Evolutionary conservation across 2,113 vertebrate species (phyloP), one percentile per base, ranked within the genome.

Genomic region (Cathartes aura): DNA sequence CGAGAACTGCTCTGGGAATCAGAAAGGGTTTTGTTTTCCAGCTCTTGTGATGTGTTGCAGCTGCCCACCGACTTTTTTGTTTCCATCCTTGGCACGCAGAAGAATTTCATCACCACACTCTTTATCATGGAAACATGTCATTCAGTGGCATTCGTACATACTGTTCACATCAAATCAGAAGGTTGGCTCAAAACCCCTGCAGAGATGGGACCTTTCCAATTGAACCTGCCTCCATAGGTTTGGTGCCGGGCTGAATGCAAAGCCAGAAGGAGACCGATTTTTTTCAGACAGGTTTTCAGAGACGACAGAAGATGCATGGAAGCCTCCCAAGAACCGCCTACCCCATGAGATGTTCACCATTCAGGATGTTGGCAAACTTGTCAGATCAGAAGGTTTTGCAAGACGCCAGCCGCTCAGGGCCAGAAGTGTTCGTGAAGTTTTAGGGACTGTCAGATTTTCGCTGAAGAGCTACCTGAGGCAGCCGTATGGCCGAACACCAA

Each of bases 71-170:
- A 94, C 91, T 96, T 97, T 97, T 97, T 97, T 97, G 97, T 97
- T 96, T 97, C 96, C 87, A 93, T 93, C 82, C 93, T 94, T 96
- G 95, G 96, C 95, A 94, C 19, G 1, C 64, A 55, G 81, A 52
- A 85, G 93, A 66, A 96, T 96, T 96, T 97, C 97, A 96, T 96
- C 96, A 96, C 94, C 91, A 96, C 80, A 58, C 56, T 96, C 96
- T 97, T 96, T 96, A 97, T 97, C 93, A 93, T 91, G 93, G 94
- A 96, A 97, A 96, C 95, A 97, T 97, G 95, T 96, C 91, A 96
- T 90, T 95, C 95, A 96, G 70, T 90, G 95, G 89, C 91, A 79
- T 42, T 58, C 70, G 78, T 96, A 95, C 96, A 96, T 93, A 87
- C 95, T 96, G 93, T 91, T 96, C 95, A 94, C 94, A 96, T 94